Base-by-base conservation (phyloP, 1,140 invertebrate genomes). In the Palaemon carinicauda region DNA sequence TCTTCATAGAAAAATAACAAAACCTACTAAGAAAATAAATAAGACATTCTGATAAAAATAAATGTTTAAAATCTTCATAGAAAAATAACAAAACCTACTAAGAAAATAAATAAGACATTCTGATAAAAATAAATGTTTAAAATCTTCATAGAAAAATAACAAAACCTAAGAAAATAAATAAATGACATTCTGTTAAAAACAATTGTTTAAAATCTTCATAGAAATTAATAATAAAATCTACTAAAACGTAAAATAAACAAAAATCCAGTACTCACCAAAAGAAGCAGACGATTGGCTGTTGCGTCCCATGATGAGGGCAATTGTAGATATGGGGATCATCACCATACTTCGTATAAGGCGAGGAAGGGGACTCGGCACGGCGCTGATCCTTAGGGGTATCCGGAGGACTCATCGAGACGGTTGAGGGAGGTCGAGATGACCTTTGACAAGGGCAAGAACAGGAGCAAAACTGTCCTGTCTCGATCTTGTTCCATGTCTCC, bases 261-360 rank as follows among this genome's bases (percentile, higher is more conserved):
- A 33, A 29, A 51, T 29, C 33, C n/a, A 10, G 54, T 73, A 86
- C 83, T 73, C 29, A 86, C 83, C 83, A 86, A n/a, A 31, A 78
- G 33, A 80, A 71, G 29, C 84, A 86, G 14, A 86, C 84, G 2
- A 24, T 27, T 2, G 84, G 84, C 51, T 79, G 84, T 24, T 41
- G 69, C 10, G 77, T 65, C 10, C 84, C 84, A 31, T 86, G 41
- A 15, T 86, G 84, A 21, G 84, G 84, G 29, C 84, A 86, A 29
- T 50, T 79, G 65, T 86, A 86, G 1, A 86, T 21, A 41, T 86
- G 84, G 1, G 52, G 31, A 12, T 80, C 84, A 0, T 86, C 84
- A 0, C 21, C 52, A 2, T 60, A 80, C 14, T 19, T 24, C 4
- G 27, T 29, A 19, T 65, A 65, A 5, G 84, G 33, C 33, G 77